phyloP scores from a whole-genome alignment of 2,113 vertebrate species.

The Elanoides forficatus region DNA sequence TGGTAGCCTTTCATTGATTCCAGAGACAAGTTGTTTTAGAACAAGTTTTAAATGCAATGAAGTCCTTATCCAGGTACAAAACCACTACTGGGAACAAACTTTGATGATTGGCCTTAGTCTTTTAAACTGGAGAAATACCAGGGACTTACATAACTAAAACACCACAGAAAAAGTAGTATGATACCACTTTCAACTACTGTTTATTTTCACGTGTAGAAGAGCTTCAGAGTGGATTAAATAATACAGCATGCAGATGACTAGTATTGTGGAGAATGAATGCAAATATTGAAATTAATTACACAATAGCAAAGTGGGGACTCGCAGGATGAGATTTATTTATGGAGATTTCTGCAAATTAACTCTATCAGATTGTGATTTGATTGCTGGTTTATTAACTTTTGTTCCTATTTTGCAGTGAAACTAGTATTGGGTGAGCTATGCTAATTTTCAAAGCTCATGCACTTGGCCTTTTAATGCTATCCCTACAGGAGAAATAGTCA shows the following conservation, averaged over 20 bases:
- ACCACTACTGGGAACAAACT: background rate
- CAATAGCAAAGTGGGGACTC: background rate
- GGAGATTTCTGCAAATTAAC: background rate
- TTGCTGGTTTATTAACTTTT: background rate
- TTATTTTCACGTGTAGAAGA: background rate
- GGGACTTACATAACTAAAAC: background rate
- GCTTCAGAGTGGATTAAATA: background rate
- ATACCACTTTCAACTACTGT: background rate
- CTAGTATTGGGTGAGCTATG: background rate
- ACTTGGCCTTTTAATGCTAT: background rate
- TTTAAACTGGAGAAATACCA: background rate
- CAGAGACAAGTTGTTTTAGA: background rate
- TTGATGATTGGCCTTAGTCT: background rate
- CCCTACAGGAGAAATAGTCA: background rate
- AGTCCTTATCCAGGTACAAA: background rate
- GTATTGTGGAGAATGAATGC: background rate
- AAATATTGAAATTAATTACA: background rate
- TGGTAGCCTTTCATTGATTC: background rate
- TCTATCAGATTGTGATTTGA: background rate
- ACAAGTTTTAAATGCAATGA: background rate
- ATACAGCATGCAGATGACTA: background rate
- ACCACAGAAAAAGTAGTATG: background rate
- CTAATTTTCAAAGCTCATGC: background rate
- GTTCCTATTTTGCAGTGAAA: background rate
- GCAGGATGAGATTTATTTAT: background rate